Conservation (phyloP, 2,797 vertebrate genomes). For the Urosaurus nigricauda region DNA sequence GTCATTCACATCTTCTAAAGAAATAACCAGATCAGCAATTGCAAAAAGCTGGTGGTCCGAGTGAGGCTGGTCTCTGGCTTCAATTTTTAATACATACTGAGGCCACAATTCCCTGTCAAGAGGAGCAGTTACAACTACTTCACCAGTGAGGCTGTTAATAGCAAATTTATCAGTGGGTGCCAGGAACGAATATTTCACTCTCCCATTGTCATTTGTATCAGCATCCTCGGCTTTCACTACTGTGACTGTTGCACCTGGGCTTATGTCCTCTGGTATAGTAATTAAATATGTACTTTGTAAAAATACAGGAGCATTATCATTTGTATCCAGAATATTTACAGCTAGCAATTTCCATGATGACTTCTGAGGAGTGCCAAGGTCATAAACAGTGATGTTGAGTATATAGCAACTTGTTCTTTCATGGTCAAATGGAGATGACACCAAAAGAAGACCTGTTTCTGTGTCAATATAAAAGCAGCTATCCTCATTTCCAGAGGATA, state of each 20-base stretch:
- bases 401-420: conserved; percentile 92
- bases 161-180: conserved; percentile 87
- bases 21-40: conserved; percentile 82
- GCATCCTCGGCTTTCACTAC: conserved; percentile 85
- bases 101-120: conserved; percentile 90
- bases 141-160: conserved; percentile 88
- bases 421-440: conserved; percentile 89
- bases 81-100: conserved; percentile 86
- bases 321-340: conserved; percentile 90
- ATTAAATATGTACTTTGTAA: conserved; percentile 87
- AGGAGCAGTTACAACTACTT: conserved; percentile 82
- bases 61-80: conserved; percentile 90
- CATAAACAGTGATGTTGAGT: conserved; percentile 92
- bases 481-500: conserved; percentile 92
- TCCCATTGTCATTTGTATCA: conserved; percentile 86
- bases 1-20: conserved; percentile 92
- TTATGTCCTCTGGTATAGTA: conserved; percentile 85
- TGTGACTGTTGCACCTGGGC: conserved; percentile 83
- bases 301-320: conserved; percentile 92
- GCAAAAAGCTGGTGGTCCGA: conserved; percentile 86
- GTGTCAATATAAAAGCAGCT: conserved; percentile 91
- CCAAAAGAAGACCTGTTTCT: conserved; percentile 87
- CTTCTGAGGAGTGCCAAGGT: conserved; percentile 90
- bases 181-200: conserved; percentile 86
- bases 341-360: conserved; percentile 93